A percentile compares a stretch with the other conserved stretches of the same genome.
These are phyloP conservation scores for Aegithalos caudatus DNA, from an alignment of 2,113 vertebrate genomes.

Conservation along the genomic window DNA sequence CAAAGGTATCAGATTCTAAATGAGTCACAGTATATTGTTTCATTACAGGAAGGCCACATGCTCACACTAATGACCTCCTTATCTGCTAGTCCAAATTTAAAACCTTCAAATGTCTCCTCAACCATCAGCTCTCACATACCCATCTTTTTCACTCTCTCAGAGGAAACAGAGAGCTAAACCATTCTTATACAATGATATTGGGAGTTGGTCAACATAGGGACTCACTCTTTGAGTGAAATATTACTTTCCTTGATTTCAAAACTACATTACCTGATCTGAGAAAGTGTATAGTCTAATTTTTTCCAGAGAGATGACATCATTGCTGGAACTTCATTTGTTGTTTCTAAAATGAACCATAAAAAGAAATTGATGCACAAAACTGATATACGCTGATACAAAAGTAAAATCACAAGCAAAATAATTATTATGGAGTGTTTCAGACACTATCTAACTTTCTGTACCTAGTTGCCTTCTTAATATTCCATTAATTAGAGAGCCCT, in stretches of 20 bases:
- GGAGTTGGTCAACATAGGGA: not conserved
- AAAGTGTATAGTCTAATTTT: slow-evolving; percentile 94
- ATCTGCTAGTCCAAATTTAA: not conserved
- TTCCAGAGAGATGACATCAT: slow-evolving; percentile 98
- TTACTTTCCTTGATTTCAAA: not conserved
- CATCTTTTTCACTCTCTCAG: not conserved
- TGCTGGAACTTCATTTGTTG: slow-evolving; percentile 81
- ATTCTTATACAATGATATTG: not conserved
- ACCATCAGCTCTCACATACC: not conserved
- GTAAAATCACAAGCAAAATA: not conserved
- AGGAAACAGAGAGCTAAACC: not conserved
- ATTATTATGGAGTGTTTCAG: not conserved
- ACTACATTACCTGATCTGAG: slow-evolving; percentile 90
- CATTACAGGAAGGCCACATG: not conserved
- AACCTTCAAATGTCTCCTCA: not conserved
- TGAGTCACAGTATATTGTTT: not conserved
- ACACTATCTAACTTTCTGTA: not conserved
- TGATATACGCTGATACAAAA: not conserved
- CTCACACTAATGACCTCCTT: not conserved
- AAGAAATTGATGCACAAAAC: not conserved
- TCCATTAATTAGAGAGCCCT: not conserved
- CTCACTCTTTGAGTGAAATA: not conserved
- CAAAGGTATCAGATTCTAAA: not conserved
- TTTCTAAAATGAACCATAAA: slow-evolving; percentile 64
- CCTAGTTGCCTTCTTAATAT: not conserved